Evolutionary conservation across 2,113 vertebrate species (phyloP).

Genomic region (Pampusana beccarii): DNA sequence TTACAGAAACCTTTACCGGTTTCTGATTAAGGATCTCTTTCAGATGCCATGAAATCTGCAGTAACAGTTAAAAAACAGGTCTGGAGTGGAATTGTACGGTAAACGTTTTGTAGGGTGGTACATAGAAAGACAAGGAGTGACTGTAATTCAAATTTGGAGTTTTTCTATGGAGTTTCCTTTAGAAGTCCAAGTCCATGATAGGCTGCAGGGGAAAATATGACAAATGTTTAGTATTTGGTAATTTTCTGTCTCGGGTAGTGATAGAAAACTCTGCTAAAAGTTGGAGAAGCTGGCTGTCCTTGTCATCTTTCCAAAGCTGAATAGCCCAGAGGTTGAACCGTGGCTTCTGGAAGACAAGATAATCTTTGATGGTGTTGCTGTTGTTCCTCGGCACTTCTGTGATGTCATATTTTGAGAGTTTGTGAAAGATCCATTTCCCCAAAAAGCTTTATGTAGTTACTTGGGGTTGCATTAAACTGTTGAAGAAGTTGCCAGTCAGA

Average conservation of each 20-base stretch:
- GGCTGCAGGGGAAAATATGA: neutral
- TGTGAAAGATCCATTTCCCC: neutral
- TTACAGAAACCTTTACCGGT: neutral
- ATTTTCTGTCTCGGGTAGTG: neutral
- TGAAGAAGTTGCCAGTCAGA: neutral
- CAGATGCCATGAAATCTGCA: neutral
- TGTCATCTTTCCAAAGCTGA: neutral
- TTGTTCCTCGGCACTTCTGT: neutral
- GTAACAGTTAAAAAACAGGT: neutral
- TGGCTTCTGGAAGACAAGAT: neutral
- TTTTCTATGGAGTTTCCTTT: neutral
- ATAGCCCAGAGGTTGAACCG: neutral
- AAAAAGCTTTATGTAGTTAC: neutral
- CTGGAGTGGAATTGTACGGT: neutral
- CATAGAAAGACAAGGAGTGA: rapidly evolving
- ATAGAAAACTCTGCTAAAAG: neutral
- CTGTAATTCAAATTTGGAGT: neutral
- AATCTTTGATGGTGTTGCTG: neutral
- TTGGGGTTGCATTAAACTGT: neutral
- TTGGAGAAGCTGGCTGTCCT: neutral
- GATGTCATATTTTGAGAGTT: rapidly evolving
- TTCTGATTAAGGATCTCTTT: neutral
- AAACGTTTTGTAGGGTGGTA: neutral
- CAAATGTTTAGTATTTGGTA: neutral
- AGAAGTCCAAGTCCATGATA: neutral